Conservation (phyloP, 2,113 vertebrate genomes). For the Marcusenius ussheri region DNA sequence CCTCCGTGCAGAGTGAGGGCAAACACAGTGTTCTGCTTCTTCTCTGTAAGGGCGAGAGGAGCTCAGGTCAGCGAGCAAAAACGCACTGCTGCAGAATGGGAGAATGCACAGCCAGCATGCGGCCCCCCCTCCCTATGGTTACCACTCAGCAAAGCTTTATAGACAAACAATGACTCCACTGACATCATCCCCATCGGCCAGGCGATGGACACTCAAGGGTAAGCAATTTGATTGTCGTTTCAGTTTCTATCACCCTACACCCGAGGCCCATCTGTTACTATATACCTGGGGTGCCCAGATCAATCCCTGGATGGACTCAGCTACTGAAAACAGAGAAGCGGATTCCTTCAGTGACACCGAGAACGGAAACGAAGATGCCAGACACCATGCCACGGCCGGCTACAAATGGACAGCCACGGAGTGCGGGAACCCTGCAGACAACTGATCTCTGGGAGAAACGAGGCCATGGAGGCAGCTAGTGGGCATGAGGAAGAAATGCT, state of each 20-base stretch:
- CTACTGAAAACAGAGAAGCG: not conserved
- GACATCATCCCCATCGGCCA: not conserved
- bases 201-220: not conserved
- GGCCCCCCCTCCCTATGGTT: not conserved
- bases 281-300: not conserved
- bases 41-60: slow-evolving; percentile 56
- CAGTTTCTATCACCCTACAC: not conserved
- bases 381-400: not conserved
- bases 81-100: not conserved
- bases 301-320: not conserved
- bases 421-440: not conserved
- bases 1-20: slow-evolving; percentile 89
- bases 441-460: not conserved
- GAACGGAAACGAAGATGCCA: not conserved
- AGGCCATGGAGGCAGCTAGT: not conserved
- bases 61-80: not conserved
- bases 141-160: not conserved
- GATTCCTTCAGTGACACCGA: not conserved
- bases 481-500: not conserved
- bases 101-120: not conserved
- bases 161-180: not conserved
- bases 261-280: not conserved
- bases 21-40: slow-evolving; percentile 87
- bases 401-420: not conserved
- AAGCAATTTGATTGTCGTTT: not conserved